A percentile compares a stretch with the other conserved stretches of the same genome.
These are phyloP conservation scores for Pollimyrus isidori DNA, from an alignment of 2,113 vertebrate genomes.

Conservation along the genomic window DNA sequence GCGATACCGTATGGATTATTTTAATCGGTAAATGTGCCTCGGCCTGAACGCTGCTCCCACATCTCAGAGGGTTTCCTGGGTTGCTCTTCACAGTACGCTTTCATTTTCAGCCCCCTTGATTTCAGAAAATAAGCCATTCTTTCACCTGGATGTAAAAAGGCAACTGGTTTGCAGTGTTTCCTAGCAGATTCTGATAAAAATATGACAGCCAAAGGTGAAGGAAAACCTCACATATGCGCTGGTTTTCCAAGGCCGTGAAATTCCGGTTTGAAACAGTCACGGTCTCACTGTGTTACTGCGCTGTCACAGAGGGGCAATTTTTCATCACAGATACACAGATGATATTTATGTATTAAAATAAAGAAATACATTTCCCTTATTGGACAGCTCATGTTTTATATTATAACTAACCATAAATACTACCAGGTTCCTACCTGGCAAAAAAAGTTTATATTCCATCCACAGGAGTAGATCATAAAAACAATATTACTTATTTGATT, in stretches of 20 bases:
- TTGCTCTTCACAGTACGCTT: constrained; percentile 22
- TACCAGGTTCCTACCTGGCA: constrained; percentile 20
- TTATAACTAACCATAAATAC: constrained; percentile 24
- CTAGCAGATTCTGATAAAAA: constrained; percentile 27
- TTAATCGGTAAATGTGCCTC: neutral
- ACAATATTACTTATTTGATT: constrained; percentile 36
- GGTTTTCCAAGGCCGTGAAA: constrained; percentile 17
- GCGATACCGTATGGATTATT: neutral
- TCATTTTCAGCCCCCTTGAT: constrained; percentile 18
- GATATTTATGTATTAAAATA: constrained; percentile 23
- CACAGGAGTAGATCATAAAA: constrained; percentile 41
- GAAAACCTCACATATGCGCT: constrained; percentile 1
- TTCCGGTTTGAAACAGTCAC: neutral
- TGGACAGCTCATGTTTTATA: constrained; percentile 19
- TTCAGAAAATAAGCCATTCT: constrained; percentile 15
- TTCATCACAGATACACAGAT: constrained; percentile 29
- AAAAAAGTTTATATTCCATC: constrained; percentile 33
- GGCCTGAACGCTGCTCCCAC: neutral
- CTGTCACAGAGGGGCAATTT: constrained; percentile 30
- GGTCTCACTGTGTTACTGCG: neutral
- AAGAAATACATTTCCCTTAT: neutral
- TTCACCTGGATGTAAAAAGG: neutral
- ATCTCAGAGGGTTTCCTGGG: constrained; percentile 21
- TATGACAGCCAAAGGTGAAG: neutral
- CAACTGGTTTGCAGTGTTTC: constrained; percentile 6